Percentiles rank a stretch among this genome's conserved stretches.
Evolutionary conservation across 30 jellyfish, hydroid and myxozoan species (phyloP).

Genomic region (Chrysaora quinquecirrha): DNA sequence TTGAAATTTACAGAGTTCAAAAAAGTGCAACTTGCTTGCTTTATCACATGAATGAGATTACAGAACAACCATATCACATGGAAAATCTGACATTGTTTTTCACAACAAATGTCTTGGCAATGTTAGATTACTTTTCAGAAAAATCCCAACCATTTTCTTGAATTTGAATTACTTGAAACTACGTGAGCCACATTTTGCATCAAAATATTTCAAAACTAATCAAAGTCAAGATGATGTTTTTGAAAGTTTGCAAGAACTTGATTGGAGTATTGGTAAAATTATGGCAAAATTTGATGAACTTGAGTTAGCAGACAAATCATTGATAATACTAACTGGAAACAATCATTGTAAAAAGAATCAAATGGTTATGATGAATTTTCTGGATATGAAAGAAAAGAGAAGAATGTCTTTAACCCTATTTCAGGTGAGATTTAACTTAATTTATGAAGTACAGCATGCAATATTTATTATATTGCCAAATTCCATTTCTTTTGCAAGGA

Average conservation of each 20-base stretch:
- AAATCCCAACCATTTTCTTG: constrained; percentile 49
- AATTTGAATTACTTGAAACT: constrained; percentile 51
- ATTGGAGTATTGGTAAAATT: constrained; percentile 83
- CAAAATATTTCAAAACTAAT: constrained; percentile 5
- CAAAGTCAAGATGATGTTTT: background rate
- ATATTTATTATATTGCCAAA: too few relatives aligned
- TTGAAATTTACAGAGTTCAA: constrained; percentile 42
- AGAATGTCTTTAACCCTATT: background rate
- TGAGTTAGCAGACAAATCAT: constrained; percentile 21
- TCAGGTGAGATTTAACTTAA: constrained; percentile 10
- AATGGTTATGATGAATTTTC: background rate
- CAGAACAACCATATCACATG: constrained; percentile 68
- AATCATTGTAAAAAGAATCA: constrained; percentile 5
- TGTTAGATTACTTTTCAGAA: constrained; percentile 10
- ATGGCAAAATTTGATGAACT: constrained; percentile 19
- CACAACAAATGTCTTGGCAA: constrained; percentile 28
- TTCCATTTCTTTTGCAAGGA: too few relatives aligned
- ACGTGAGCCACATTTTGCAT: constrained; percentile 45
- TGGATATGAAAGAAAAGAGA: constrained; percentile 39
- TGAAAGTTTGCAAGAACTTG: constrained; percentile 57
- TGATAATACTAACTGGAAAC: constrained; percentile 65
- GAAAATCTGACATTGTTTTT: constrained; percentile 63
- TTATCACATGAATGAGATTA: constrained; percentile 41
- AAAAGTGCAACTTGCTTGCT: constrained; percentile 77
- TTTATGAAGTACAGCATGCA: too few relatives aligned